A percentile compares a stretch with the other conserved stretches of the same genome.
These are phyloP conservation scores for Labeo rohita DNA, from an alignment of 2,113 vertebrate genomes.

Conservation along the genomic window DNA sequence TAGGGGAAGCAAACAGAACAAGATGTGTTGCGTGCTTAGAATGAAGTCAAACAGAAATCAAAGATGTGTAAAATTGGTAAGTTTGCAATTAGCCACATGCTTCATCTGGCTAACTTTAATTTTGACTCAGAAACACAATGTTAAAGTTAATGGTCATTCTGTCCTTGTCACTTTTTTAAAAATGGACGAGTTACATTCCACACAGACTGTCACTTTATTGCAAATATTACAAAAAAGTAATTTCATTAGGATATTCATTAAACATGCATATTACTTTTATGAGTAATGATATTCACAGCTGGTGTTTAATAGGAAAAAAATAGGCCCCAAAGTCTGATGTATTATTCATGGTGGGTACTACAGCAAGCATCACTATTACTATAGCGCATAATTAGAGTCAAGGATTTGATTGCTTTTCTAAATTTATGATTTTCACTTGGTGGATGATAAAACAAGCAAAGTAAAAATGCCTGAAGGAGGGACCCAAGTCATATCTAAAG, in stretches of 20 bases:
- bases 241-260: constrained; percentile 6
- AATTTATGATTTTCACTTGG: not conserved
- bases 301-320: not conserved
- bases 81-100: not conserved
- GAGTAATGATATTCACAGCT: constrained; percentile 4
- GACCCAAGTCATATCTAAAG: not conserved
- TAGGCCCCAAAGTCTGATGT: not conserved
- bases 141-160: not conserved
- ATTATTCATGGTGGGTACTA: constrained; percentile 1
- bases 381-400: not conserved
- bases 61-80: not conserved
- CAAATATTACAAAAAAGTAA: not conserved
- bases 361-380: not conserved
- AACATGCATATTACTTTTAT: constrained; percentile 13
- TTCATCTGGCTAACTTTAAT: not conserved
- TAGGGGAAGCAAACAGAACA: not conserved
- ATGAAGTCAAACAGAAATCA: not conserved
- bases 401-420: constrained; percentile 1
- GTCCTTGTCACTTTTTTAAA: not conserved
- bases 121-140: not conserved
- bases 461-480: not conserved
- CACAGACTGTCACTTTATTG: not conserved
- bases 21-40: not conserved
- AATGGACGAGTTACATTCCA: not conserved
- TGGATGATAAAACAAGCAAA: not conserved